Evolutionary conservation across 1,140 invertebrate genomes (phyloP).

Genomic region (Pseudomyrmex concolor): DNA sequence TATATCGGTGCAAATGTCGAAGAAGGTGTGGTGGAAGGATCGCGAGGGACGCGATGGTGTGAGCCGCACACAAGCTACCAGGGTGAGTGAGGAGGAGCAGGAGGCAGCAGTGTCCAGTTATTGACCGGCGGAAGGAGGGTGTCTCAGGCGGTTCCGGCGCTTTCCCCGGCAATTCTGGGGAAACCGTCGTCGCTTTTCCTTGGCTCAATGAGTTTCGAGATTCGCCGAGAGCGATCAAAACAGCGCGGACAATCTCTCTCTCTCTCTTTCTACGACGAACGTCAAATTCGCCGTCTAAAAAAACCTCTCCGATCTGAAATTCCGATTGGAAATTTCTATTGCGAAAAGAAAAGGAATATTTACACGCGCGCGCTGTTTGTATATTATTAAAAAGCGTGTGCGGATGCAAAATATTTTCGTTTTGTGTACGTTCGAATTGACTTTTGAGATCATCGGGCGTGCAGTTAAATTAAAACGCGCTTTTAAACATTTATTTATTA

Average conservation of each 20-base stretch:
- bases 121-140: constrained; percentile 81
- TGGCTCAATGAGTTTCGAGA: constrained; percentile 16
- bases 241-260: no score
- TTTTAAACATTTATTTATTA: constrained; percentile 52
- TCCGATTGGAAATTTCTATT: not conserved
- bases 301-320: not conserved
- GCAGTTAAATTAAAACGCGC: constrained; percentile 39
- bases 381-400: not conserved
- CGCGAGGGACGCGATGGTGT: no score
- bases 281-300: no score
- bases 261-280: no score
- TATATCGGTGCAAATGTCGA: constrained; percentile 29
- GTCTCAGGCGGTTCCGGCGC: constrained; percentile 74
- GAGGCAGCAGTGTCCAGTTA: constrained; percentile 81
- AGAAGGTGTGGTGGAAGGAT: not conserved
- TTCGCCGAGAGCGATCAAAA: not conserved
- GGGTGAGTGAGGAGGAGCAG: constrained; percentile 56
- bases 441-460: constrained; percentile 11
- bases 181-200: constrained; percentile 51
- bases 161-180: constrained; percentile 58
- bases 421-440: constrained; percentile 32
- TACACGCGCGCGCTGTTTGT: no score
- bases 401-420: not conserved
- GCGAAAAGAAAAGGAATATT: no score
- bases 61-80: constrained; percentile 29